phyloP scores from a whole-genome alignment of 2,797 vertebrate genomes.

The Dromococcyx pavoninus region DNA sequence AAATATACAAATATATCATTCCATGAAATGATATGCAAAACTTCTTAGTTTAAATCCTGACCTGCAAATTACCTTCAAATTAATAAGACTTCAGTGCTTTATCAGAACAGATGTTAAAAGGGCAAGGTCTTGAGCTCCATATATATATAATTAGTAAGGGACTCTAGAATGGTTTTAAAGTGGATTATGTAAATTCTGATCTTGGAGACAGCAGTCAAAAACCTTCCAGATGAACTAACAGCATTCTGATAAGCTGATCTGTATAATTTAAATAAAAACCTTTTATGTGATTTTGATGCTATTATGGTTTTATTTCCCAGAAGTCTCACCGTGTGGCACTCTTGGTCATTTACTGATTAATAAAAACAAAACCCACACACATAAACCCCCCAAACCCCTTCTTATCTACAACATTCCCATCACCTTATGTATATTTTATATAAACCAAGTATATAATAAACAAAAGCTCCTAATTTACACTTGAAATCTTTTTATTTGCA shows the following conservation, averaged over 20 bases:
- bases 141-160: constrained; percentile 69
- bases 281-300: constrained; percentile 62
- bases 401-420: neutral
- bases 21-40: neutral
- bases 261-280: constrained; percentile 70
- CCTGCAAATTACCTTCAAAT: constrained; percentile 66
- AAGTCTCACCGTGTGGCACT: constrained; percentile 63
- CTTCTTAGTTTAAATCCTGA: constrained; percentile 56
- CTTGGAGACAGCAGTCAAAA: constrained; percentile 58
- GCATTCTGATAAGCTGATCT: constrained; percentile 70
- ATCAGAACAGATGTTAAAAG: constrained; percentile 69
- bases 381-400: neutral
- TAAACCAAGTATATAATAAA: constrained; percentile 48
- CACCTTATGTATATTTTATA: constrained; percentile 53
- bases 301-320: constrained; percentile 66
- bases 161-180: constrained; percentile 67
- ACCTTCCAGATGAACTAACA: constrained; percentile 70
- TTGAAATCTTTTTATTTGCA: constrained; percentile 64
- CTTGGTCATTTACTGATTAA: constrained; percentile 36
- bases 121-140: constrained; percentile 54
- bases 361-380: constrained; percentile 1
- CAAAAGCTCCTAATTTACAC: constrained; percentile 64
- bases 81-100: constrained; percentile 57
- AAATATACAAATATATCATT: neutral
- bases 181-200: constrained; percentile 77